Base-by-base conservation (phyloP, 2,888 invertebrate species). In the Heliconius hortense region DNA sequence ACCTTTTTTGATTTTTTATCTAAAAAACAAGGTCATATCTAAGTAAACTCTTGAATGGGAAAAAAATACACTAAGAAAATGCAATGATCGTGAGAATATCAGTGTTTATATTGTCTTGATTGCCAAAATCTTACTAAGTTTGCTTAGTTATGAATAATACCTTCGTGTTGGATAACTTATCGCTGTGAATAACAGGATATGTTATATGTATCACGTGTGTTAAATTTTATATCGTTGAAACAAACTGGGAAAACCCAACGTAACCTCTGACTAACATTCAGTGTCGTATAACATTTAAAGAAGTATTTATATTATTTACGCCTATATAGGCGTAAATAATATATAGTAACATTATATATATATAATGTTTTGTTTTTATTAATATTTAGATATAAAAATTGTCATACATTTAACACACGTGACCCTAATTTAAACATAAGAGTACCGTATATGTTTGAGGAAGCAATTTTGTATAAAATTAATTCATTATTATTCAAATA, bases 161-260 rank as follows among this genome's bases (percentile, higher is more conserved):
- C 35, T 31, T 39, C 35, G 3, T 35, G 62, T 18, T 21, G 31
- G 13, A 64, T 64, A 35, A 31, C 60, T 5, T 15, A 62, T 35
- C 11, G 31, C 21, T 64, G 11, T n/a, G 35, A 64, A n/a, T 31
- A 67, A 48, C 68, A 71, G 56, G 56, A 71, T 39, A 59, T 71
- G n/a, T n/a, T n/a, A 21, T 24, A 39, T 71, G 26, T 24, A 26
- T 24, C 60, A 60, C 39, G 71, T 71, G 24, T 24, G 24, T 35
- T 56, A 71, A 24, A 31, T 35, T 75, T 66, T 60, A 39, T 59
- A 56, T 26, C 56, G 35, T 73, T 67, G 63, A 72, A 70, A 39
- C n/a, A 66, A 67, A 73, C 67, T 71, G 79, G 79, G 67, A 76
- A 79, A 79, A 79, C 77, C 77, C 76, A 68, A 68, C 74, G 64